Percentiles rank a stretch among this genome's conserved stretches.
Evolutionary conservation across 2,113 vertebrate genomes (phyloP).

Genomic region (Mastomys coucha): DNA sequence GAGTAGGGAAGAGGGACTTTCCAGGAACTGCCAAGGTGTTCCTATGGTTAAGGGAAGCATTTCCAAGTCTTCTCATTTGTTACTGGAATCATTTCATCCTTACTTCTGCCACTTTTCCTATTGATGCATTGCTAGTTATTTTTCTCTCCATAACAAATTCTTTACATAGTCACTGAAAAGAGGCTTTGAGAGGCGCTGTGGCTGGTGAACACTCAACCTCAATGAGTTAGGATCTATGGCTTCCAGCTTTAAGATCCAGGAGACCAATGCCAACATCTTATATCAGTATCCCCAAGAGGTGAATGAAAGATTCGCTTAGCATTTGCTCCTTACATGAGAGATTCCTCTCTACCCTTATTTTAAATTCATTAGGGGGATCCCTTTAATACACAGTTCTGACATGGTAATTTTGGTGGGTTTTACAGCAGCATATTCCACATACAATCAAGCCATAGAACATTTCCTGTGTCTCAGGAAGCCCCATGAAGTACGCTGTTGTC

Average conservation of each 20-base stretch:
- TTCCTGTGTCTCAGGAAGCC: background rate
- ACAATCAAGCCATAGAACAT: background rate
- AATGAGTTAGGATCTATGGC: background rate
- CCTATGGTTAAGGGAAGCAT: background rate
- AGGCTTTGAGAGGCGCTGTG: background rate
- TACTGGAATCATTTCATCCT: background rate
- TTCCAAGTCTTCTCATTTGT: background rate
- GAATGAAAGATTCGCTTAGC: background rate
- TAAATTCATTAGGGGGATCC: background rate
- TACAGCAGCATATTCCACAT: background rate
- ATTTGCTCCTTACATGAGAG: background rate
- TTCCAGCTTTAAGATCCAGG: background rate
- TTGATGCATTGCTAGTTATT: background rate
- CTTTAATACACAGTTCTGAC: background rate
- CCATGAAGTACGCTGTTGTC: background rate
- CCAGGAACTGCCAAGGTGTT: background rate
- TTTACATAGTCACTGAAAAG: background rate
- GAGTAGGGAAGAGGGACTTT: background rate
- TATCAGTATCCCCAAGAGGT: background rate
- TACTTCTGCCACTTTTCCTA: background rate
- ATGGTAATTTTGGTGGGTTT: background rate
- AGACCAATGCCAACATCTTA: background rate
- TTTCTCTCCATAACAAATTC: background rate
- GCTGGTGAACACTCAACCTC: background rate
- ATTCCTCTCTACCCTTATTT: background rate